Evolutionary conservation across 2,888 invertebrate species (phyloP).

Genomic region (Meteorus colon): DNA sequence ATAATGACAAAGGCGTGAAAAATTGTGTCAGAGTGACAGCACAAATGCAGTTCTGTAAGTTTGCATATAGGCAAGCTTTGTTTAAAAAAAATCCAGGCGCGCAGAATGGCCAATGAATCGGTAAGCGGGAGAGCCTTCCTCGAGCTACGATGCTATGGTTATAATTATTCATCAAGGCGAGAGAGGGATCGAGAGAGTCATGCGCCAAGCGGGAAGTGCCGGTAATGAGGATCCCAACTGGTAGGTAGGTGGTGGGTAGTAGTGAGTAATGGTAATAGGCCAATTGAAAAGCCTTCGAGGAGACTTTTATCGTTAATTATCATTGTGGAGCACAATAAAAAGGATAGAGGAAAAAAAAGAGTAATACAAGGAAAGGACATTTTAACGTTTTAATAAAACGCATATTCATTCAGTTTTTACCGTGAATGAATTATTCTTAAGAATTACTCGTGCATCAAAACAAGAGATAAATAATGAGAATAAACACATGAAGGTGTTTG

Average conservation of each 20-base stretch:
- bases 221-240: slow-evolving; percentile 33
- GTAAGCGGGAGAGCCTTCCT: slow-evolving; percentile 28
- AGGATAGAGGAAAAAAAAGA: background rate
- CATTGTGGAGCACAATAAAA: background rate
- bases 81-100: slow-evolving; percentile 28
- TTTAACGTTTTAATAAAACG: background rate
- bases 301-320: slow-evolving; percentile 9
- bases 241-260: slow-evolving; percentile 15
- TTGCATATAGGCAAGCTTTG: background rate
- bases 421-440: slow-evolving; percentile 24
- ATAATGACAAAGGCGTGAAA: background rate
- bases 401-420: slow-evolving; percentile 1
- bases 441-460: slow-evolving; percentile 8
- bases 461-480: background rate
- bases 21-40: background rate
- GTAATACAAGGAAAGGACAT: slow-evolving; percentile 11
- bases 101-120: slow-evolving; percentile 28
- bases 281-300: slow-evolving; percentile 21
- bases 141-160: slow-evolving; percentile 23
- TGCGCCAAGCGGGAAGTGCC: slow-evolving; percentile 34
- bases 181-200: slow-evolving; percentile 30
- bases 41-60: background rate
- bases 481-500: background rate
- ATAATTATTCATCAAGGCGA: slow-evolving; percentile 38
- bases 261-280: slow-evolving; percentile 23